Evolutionary conservation across 2,113 vertebrate species (phyloP).

Genomic region (Lamprologus callipterus): DNA sequence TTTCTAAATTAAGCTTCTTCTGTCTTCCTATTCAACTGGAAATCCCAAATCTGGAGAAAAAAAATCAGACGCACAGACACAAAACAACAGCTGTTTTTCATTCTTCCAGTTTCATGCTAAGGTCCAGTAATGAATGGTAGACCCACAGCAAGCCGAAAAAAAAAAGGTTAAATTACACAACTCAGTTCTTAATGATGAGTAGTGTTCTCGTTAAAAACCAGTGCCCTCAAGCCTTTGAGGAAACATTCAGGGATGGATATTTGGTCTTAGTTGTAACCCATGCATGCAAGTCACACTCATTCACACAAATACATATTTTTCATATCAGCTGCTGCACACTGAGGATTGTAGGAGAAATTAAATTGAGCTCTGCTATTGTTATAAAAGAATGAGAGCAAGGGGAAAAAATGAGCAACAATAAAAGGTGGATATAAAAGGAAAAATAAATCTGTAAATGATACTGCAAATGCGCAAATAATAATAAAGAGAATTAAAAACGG

Average conservation of each 20-base stretch:
- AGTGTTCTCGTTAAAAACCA: fast-evolving
- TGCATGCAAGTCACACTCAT: neutral
- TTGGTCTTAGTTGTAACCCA: neutral
- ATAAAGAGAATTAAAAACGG: neutral
- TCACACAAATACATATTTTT: neutral
- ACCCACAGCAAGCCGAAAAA: fast-evolving
- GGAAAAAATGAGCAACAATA: fast-evolving
- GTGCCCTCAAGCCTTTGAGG: neutral
- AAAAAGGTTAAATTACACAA: neutral
- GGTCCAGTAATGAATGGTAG: neutral
- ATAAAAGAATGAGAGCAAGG: neutral
- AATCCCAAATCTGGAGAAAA: neutral
- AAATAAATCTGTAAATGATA: neutral
- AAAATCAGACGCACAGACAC: neutral
- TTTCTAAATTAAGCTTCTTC: neutral
- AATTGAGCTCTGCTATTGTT: neutral
- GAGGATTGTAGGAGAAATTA: neutral
- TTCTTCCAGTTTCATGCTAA: neutral
- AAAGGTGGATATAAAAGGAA: neutral
- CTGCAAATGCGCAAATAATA: neutral
- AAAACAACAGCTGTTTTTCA: neutral
- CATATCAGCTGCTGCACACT: neutral
- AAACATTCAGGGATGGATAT: neutral
- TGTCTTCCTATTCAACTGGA: neutral
- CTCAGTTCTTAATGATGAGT: neutral